Base-by-base conservation (phyloP, 1,140 invertebrate genomes). In the Scaptomyza montana region DNA sequence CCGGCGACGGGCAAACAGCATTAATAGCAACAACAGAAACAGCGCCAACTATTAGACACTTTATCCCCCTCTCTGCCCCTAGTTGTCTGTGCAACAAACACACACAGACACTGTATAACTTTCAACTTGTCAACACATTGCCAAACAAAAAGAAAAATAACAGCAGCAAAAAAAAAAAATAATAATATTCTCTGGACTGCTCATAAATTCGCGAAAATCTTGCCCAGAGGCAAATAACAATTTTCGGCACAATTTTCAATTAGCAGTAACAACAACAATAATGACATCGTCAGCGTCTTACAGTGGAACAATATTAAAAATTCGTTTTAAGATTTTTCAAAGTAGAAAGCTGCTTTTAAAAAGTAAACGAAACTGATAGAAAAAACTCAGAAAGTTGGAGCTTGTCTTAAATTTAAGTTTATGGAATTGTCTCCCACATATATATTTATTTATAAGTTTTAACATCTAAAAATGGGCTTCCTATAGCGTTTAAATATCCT, bases 241-340 rank as follows among this genome's bases (percentile, higher is more conserved):
- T 86, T 85, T 81, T 86, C 82, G 66, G 81, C 82, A 81, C 70
- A 78, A 86, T 87, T 86, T 86, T 87, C 81, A 87, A 81, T 86
- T 86, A 78, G 81, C 73, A 46, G 25, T 36, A 59, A 16, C 46
- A 69, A 19, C 13, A n/a, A 53, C 30, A 33, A 36, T 51, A 67
- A 39, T 47, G 61, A 10, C 28, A 60, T 19, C 8, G 61, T 36
- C 46, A 46, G 28, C 8, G 61, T 47, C 46, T 43, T 19, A 56
- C 41, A 59, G n/a, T 36, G 30, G n/a, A 16, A 21, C 30, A 74
- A n/a, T 12, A 50, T 5, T 4, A 45, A 28, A 45, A 8, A 12
- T 43, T 43, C 9, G n/a, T 28, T 19, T 1, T 13, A 43, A 41
- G 8, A 39, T 21, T 10, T 41, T 41, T 5, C 1, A 16, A 21